Evolutionary conservation across 2,888 invertebrate genomes (phyloP), one percentile per base, ranked within the genome.

Genomic region (Patella caerulea): DNA sequence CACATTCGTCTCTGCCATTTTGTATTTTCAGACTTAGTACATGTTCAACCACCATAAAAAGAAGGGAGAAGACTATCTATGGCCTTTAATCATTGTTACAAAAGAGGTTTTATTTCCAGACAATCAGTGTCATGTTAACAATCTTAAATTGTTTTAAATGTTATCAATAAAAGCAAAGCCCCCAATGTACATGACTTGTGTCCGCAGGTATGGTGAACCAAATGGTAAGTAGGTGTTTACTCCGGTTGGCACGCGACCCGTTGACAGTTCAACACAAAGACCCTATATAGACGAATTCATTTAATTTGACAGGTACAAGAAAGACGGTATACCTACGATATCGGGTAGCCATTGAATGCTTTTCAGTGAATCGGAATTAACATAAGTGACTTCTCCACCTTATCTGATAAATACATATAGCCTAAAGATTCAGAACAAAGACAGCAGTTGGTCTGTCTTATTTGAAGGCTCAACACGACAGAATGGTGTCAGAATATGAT

Each of bases 91-190:
- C 45, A 9, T 45, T 45, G 5, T 65, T 65, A 65, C 11, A 24
- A 19, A 65, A 19, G 65, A 24, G 65, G 24, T 65, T 24, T 65
- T 19, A 65, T 65, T 65, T 65, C 65, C 19, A 24, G 11, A 14
- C 19, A 65, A 65, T 65, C 65, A 65, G 65, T 65, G 65, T 65
- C 65, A 65, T 24, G 65, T 65, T 24, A 65, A 65, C 65, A 65
- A 19, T 24, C 19, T 65, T 65, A 24, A 65, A 19, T 24, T 65
- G 65, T 65, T 65, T 19, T 65, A 65, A 65, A 65, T 65, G 24
- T 65, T 19, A 9, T 65, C 9, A 65, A 65, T 24, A 24, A 65
- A 19, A 65, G 65, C 24, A 65, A 65, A 65, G 65, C 45, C 45
- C 45, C 9, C 45, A 45, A 45, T 65, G 65, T 65, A 65, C 24